Conservation (phyloP, 92 coral and sea anemone genomes). For the Zoanthus solanderi region DNA sequence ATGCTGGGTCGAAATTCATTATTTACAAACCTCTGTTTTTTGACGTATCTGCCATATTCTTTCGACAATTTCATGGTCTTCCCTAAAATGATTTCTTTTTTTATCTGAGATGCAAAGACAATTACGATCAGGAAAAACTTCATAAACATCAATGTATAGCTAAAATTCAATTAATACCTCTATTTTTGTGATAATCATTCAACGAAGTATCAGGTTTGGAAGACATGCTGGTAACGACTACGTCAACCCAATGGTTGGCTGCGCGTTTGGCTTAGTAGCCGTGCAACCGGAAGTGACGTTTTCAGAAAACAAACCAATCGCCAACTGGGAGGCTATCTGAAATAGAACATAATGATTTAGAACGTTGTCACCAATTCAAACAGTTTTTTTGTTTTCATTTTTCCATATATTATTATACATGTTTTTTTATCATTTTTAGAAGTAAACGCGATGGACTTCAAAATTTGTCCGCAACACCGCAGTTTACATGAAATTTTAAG, state of each 20-base stretch:
- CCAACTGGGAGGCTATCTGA: too few relatives aligned
- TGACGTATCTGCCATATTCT: slow-evolving; percentile 79
- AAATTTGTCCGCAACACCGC: too few relatives aligned
- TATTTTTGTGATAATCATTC: not conserved
- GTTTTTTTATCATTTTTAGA: too few relatives aligned
- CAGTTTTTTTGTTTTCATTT: too few relatives aligned
- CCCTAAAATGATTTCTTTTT: slow-evolving; percentile 49
- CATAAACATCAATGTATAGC: not conserved
- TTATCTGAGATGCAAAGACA: slow-evolving; percentile 42
- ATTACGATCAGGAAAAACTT: not conserved
- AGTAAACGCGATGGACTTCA: too few relatives aligned
- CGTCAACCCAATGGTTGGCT: not conserved
- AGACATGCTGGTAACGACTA: not conserved
- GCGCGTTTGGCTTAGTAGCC: not conserved
- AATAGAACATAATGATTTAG: too few relatives aligned
- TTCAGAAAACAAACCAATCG: not conserved
- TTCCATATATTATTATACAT: too few relatives aligned
- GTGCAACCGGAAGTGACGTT: slow-evolving; percentile 42
- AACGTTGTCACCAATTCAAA: too few relatives aligned
- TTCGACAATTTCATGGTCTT: slow-evolving; percentile 22
- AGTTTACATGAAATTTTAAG: too few relatives aligned
- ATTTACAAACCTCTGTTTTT: slow-evolving; percentile 72
- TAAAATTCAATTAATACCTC: slow-evolving; percentile 9
- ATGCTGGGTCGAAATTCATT: not conserved
- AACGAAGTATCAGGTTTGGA: not conserved